Conservation (phyloP, 1,140 invertebrate species). For the Zaprionus camerounensis region DNA sequence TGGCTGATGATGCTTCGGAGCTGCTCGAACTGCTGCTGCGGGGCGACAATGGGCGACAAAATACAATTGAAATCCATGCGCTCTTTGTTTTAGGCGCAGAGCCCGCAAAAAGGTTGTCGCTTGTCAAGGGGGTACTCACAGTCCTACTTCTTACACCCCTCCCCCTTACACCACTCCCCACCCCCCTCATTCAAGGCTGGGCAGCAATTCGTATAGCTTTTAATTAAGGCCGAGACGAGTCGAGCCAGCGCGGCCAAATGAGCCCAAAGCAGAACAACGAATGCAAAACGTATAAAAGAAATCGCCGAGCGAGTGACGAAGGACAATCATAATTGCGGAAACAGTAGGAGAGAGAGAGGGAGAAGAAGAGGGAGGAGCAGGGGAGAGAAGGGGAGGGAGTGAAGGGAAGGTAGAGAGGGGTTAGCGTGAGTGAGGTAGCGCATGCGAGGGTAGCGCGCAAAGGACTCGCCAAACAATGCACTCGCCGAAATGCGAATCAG, state of each 20-base stretch:
- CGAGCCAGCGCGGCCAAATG: conserved; percentile 44
- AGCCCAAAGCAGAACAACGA: conserved; percentile 33
- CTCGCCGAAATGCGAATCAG: conserved; percentile 27
- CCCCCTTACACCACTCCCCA: too few species aligned
- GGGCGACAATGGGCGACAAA: conserved; percentile 70
- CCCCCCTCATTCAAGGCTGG: conserved; percentile 23
- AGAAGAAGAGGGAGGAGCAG: not conserved
- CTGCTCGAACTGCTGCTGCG: conserved; percentile 30
- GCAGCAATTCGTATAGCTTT: conserved; percentile 73
- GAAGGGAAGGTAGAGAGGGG: not conserved
- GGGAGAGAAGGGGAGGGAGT: too few species aligned
- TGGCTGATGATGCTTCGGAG: conserved; percentile 63
- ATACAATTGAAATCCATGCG: conserved; percentile 77
- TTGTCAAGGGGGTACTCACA: too few species aligned
- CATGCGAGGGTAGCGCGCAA: conserved; percentile 13
- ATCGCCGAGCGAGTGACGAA: conserved; percentile 68
- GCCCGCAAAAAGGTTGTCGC: conserved; percentile 18
- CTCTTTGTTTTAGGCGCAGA: conserved; percentile 75
- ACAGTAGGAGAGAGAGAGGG: not conserved
- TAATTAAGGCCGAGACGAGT: conserved; percentile 76
- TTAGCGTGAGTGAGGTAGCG: not conserved
- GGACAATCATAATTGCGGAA: conserved; percentile 79
- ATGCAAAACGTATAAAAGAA: conserved; percentile 23
- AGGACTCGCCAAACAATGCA: conserved; percentile 51
- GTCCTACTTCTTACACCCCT: not conserved